phyloP scores from a whole-genome alignment of 2,888 invertebrate species.

The Cremastobaeus sp. region DNA sequence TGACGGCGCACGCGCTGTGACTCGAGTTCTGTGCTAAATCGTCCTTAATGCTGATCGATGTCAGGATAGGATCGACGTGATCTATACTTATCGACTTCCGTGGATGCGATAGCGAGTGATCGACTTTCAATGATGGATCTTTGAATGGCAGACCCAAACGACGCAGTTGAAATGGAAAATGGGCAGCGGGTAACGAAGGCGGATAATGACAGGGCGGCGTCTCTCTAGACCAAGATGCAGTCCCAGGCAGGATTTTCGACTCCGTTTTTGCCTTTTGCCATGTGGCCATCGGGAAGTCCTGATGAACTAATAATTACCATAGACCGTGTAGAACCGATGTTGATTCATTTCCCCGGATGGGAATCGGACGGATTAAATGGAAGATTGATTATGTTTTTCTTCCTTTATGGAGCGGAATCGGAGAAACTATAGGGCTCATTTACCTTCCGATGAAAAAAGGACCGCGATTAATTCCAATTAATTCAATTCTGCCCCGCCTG shows the following conservation, averaged over 20 bases:
- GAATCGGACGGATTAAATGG: no score
- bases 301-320: conserved; percentile 76
- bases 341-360: conserved; percentile 42
- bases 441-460: no score
- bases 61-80: conserved; percentile 65
- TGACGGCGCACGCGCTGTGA: conserved; percentile 62
- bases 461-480: no score
- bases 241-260: conserved; percentile 62
- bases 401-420: no score
- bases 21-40: conserved; percentile 62
- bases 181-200: conserved; percentile 73
- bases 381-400: no score
- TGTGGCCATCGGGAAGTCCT: conserved; percentile 75
- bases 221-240: conserved; percentile 66
- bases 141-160: conserved; percentile 75
- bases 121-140: conserved; percentile 75
- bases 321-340: conserved; percentile 59
- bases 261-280: conserved; percentile 68
- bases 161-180: conserved; percentile 76
- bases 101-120: conserved; percentile 67
- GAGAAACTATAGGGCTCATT: no score
- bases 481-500: no score
- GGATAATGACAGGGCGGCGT: conserved; percentile 78
- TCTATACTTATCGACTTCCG: conserved; percentile 74
- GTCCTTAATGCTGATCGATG: conserved; percentile 64